Conservation (phyloP, 2,797 vertebrate species). For the Coregonus ussuriensis region DNA sequence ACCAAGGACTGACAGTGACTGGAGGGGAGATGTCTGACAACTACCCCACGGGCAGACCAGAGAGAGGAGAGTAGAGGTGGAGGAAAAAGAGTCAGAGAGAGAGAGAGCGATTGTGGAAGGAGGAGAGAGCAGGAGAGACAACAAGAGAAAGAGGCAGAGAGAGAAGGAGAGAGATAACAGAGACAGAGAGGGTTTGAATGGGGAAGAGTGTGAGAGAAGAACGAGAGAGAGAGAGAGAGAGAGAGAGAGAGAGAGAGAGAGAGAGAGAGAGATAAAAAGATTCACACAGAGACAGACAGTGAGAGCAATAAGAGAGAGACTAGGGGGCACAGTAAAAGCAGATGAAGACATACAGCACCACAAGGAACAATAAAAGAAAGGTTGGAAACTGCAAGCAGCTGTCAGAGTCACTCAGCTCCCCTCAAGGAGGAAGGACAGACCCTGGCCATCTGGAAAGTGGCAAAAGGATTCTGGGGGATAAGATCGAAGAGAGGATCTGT, state of each 20-base stretch:
- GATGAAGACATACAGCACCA: background rate
- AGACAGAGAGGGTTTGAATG: background rate
- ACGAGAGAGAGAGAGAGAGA: background rate
- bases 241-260: background rate
- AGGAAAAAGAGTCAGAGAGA: background rate
- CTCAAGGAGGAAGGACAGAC: background rate
- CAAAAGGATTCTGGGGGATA: constrained; percentile 4
- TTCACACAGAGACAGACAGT: background rate
- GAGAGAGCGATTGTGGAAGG: background rate
- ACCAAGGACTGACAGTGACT: constrained; percentile 1
- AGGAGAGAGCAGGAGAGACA: background rate
- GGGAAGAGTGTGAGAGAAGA: background rate
- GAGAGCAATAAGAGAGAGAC: background rate
- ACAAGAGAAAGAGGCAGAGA: background rate
- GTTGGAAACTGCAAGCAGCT: background rate
- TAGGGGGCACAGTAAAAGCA: background rate
- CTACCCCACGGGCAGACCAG: background rate
- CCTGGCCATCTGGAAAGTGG: background rate
- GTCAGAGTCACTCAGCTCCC: constrained; percentile 1
- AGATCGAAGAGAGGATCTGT: background rate
- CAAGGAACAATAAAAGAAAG: background rate
- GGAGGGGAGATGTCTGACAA: background rate
- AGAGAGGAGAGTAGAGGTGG: too few relatives aligned
- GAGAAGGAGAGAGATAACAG: background rate
- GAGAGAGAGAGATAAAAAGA: background rate